Evolutionary conservation across 2,113 vertebrate genomes (phyloP).

Genomic region (Sterna hirundo): DNA sequence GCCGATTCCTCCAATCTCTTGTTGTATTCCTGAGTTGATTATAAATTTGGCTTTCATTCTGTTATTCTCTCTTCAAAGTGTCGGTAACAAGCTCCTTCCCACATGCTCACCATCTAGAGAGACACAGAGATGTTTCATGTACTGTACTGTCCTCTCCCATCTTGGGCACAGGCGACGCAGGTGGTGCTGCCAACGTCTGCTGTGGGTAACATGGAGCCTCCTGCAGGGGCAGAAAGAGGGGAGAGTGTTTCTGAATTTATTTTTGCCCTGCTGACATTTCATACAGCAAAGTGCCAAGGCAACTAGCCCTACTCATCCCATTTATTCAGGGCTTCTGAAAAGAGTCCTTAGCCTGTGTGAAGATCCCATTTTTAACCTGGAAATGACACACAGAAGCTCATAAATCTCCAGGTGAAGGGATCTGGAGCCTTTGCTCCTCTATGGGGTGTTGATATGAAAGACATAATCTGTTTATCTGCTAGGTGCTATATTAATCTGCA

Average conservation of each 20-base stretch:
- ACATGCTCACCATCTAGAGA: neutral
- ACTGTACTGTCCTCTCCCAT: neutral
- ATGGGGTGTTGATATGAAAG: neutral
- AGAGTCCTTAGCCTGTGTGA: neutral
- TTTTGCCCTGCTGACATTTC: neutral
- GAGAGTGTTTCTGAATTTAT: neutral
- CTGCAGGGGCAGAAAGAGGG: neutral
- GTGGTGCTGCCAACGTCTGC: neutral
- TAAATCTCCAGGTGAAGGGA: neutral
- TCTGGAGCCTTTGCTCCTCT: neutral
- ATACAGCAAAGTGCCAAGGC: neutral
- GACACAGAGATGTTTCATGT: neutral
- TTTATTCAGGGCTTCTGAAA: neutral
- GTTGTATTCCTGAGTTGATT: accelerated
- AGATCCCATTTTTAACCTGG: neutral
- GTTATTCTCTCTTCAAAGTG: neutral
- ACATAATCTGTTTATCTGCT: neutral
- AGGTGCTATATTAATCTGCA: neutral
- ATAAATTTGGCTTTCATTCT: neutral
- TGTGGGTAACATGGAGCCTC: neutral
- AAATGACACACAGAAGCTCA: neutral
- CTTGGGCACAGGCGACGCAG: accelerated
- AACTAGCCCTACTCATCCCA: neutral
- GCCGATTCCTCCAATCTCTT: neutral
- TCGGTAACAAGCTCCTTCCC: neutral